These are phyloP conservation scores for Theristus sp. DNA, from an alignment of 2,888 invertebrate genomes.

Conservation along the genomic window DNA sequence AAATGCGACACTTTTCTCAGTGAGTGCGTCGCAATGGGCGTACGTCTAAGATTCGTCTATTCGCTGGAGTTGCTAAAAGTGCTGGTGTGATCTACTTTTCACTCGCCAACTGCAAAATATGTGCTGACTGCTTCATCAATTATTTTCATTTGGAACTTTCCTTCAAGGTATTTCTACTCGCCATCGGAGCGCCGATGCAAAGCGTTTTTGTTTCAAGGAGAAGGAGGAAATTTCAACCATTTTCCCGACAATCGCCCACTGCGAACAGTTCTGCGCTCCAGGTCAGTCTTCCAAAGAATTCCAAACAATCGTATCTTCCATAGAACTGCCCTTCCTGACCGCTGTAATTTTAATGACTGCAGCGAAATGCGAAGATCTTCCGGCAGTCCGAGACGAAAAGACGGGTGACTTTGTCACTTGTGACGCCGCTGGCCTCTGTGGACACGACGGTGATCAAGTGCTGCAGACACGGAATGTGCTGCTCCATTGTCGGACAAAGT, in stretches of 20 bases:
- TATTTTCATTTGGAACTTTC: neutral
- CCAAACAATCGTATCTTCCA: neutral
- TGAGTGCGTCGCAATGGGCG: neutral
- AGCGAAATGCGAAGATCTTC: neutral
- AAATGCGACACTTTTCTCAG: neutral
- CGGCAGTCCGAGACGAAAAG: neutral
- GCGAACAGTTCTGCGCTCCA: slow-evolving; percentile 8
- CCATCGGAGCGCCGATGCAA: slow-evolving; percentile 9
- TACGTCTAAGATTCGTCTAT: too few species aligned
- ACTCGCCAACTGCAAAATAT: neutral
- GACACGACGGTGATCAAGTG: neutral
- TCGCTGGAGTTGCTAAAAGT: too few species aligned
- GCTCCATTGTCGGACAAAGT: neutral
- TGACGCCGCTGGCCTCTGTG: neutral
- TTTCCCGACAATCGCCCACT: slow-evolving; percentile 9
- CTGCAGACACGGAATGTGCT: neutral
- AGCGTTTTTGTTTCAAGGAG: slow-evolving; percentile 9
- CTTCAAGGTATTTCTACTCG: slow-evolving; percentile 7
- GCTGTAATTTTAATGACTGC: too few species aligned
- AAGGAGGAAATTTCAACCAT: slow-evolving; percentile 11
- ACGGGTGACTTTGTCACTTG: neutral
- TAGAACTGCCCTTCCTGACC: too few species aligned
- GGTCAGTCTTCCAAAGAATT: neutral
- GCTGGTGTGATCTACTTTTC: neutral
- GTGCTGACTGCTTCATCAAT: neutral